These are phyloP conservation scores for Parthenolecanium corni DNA, from an alignment of 2,888 invertebrate genomes.

Conservation along the genomic window DNA sequence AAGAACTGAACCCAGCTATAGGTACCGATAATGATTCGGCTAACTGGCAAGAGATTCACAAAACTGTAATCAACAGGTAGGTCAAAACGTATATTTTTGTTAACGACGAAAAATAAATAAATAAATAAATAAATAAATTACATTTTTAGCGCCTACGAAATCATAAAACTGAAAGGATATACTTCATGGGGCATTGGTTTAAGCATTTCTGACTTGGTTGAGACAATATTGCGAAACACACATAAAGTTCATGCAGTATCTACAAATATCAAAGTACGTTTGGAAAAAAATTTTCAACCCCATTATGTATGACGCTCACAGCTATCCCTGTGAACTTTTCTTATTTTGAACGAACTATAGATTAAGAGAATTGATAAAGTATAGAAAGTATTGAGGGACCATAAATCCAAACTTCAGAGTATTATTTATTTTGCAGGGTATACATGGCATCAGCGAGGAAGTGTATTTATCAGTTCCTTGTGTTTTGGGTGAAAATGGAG, in stretches of 20 bases:
- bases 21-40: conserved; percentile 64
- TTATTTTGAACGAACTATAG: not conserved
- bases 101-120: not conserved
- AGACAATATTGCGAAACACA: conserved; percentile 55
- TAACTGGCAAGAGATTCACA: conserved; percentile 66
- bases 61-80: conserved; percentile 61
- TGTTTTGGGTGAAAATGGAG: conserved; percentile 56
- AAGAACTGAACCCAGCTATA: conserved; percentile 61
- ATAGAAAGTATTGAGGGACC: no score
- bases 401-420: no score
- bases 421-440: conserved; percentile 57
- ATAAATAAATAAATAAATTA: not conserved
- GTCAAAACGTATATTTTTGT: not conserved
- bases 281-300: not conserved
- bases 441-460: conserved; percentile 66
- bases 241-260: conserved; percentile 67
- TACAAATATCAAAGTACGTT: conserved; percentile 58
- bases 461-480: conserved; percentile 78
- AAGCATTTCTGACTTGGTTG: conserved; percentile 57
- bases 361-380: not conserved
- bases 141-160: conserved; percentile 61
- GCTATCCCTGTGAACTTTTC: not conserved
- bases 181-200: conserved; percentile 85
- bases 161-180: conserved; percentile 78
- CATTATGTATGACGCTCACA: no score